These are phyloP conservation scores for Cephus runcator DNA, from an alignment of 2,888 invertebrate species.

Conservation along the genomic window DNA sequence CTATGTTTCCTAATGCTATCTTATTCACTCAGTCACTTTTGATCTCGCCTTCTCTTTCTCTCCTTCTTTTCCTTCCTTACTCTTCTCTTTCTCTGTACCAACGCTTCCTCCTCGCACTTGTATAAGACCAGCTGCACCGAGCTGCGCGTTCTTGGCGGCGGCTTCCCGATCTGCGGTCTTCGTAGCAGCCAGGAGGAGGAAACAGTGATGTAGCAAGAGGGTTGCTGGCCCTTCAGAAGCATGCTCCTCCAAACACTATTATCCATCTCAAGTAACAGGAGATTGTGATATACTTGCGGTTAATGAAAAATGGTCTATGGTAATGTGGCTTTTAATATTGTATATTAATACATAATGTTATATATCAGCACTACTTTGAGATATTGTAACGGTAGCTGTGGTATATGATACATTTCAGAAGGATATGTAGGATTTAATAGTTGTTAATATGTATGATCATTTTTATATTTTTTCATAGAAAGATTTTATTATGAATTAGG, in stretches of 20 bases:
- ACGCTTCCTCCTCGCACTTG: neutral
- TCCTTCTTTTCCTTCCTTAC: neutral
- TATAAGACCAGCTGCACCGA: neutral
- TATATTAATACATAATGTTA: neutral
- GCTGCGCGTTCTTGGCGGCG: neutral
- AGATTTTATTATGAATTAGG: too few relatives aligned
- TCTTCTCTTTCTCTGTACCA: slow-evolving; percentile 3
- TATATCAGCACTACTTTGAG: neutral
- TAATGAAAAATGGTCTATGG: neutral
- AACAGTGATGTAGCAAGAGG: neutral
- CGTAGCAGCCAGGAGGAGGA: neutral
- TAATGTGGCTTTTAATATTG: neutral
- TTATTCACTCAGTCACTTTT: neutral
- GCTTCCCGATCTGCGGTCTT: neutral
- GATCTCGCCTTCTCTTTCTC: slow-evolving; percentile 13
- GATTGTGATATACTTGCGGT: neutral
- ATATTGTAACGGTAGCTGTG: neutral
- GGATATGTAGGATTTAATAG: neutral
- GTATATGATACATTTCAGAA: neutral
- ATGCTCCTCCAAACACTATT: neutral
- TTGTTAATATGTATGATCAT: neutral
- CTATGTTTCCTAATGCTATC: neutral
- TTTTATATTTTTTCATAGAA: neutral
- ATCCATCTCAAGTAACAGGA: neutral
- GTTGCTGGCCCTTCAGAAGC: neutral